A percentile compares a stretch with the other conserved stretches of the same genome.
These are phyloP conservation scores for Platycheirus albimanus DNA, from an alignment of 2,888 invertebrate genomes.

Conservation along the genomic window DNA sequence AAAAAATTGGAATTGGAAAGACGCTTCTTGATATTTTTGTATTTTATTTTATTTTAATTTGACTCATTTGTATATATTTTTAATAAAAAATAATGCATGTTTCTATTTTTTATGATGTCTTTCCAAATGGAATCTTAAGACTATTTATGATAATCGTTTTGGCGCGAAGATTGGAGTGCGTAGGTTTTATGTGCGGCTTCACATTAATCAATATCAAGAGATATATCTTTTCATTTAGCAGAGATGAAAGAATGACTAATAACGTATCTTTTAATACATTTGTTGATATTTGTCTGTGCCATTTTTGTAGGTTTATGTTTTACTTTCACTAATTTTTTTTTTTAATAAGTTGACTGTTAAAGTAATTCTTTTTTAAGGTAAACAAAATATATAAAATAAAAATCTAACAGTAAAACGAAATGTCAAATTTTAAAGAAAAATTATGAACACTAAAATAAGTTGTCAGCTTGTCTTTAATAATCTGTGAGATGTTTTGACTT, in stretches of 20 bases:
- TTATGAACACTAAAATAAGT: too few species aligned
- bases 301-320: too few species aligned
- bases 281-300: too few species aligned
- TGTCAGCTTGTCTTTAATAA: too few species aligned
- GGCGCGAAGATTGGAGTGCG: neutral
- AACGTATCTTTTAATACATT: neutral
- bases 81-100: neutral
- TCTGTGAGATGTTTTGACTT: too few species aligned
- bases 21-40: conserved; percentile 1
- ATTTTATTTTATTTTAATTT: conserved; percentile 13
- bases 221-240: neutral
- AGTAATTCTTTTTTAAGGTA: too few species aligned
- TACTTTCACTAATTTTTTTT: too few species aligned
- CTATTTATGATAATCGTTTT: conserved; percentile 26
- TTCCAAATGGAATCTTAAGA: conserved; percentile 3
- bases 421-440: too few species aligned
- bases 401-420: too few species aligned
- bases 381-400: too few species aligned
- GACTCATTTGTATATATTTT: neutral
- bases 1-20: neutral
- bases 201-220: neutral
- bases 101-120: conserved; percentile 24
- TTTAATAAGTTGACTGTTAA: too few species aligned
- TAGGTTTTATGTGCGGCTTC: conserved; percentile 3
- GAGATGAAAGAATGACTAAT: neutral